Percentiles rank a stretch among this genome's conserved stretches.
Conservation (phyloP, 1,140 invertebrate genomes). For the Pseudomyrmex cubaensis region DNA sequence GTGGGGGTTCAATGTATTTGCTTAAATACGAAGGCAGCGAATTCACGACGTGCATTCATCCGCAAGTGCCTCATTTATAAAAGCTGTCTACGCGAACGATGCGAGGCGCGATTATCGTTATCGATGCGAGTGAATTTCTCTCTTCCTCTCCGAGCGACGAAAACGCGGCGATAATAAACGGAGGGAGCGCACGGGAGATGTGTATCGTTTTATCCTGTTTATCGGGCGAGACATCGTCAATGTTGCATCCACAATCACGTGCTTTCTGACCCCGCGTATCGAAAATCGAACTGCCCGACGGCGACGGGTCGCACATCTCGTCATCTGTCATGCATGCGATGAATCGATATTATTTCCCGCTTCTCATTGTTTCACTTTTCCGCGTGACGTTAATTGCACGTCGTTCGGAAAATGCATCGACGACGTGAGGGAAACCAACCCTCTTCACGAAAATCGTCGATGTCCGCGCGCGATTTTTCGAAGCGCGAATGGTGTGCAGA, state of each 20-base stretch:
- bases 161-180: background rate
- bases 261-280: conserved; percentile 46
- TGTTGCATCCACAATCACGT: conserved; percentile 46
- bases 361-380: conserved; percentile 26
- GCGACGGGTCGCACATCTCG: background rate
- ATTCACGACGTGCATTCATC: background rate
- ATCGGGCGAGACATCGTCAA: conserved; percentile 50
- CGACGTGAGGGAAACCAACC: background rate
- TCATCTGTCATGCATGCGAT: background rate
- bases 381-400: conserved; percentile 41
- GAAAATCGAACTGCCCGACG: conserved; percentile 33
- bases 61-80: conserved; percentile 32
- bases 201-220: conserved; percentile 21
- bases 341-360: conserved; percentile 36
- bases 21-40: background rate
- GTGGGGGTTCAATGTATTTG: background rate
- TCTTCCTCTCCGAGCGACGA: background rate
- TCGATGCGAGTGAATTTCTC: background rate
- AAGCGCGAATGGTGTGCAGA: background rate
- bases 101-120: conserved; percentile 39
- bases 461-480: background rate
- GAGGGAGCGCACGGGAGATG: background rate
- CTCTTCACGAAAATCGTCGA: background rate
- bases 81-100: conserved; percentile 7
- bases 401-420: background rate